Percentiles rank a stretch among this genome's conserved stretches.
Evolutionary conservation across 1,140 invertebrate species (phyloP).

Genomic region (Oncopeltus fasciatus): DNA sequence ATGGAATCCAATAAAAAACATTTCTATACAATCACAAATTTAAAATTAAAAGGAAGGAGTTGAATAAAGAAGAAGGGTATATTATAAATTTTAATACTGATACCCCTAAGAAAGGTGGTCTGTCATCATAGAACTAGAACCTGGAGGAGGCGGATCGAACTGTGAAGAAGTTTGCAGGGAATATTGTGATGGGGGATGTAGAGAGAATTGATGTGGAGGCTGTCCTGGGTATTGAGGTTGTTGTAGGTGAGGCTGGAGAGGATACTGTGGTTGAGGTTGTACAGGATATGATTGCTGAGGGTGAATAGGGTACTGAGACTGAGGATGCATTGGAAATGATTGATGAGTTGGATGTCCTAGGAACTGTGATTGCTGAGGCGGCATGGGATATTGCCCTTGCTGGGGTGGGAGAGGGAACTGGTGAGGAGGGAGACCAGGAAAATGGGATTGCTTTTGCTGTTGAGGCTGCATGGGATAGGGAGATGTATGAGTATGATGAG

Average conservation of each 20-base stretch:
- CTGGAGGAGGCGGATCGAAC: not conserved
- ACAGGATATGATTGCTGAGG: not conserved
- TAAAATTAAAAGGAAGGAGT: not conserved
- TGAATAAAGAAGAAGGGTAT: not conserved
- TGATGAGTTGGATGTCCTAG: not conserved
- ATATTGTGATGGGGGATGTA: not conserved
- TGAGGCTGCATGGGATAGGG: not conserved
- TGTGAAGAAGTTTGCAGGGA: not conserved
- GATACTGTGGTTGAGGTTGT: not conserved
- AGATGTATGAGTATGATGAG: not conserved
- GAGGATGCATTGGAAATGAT: not conserved
- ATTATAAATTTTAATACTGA: not conserved
- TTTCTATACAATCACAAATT: not conserved
- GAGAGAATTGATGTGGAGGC: not conserved
- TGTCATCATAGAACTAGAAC: not conserved
- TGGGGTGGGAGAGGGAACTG: not conserved
- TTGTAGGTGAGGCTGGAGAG: not conserved
- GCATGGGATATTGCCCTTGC: not conserved
- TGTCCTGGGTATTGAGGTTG: not conserved
- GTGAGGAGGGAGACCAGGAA: not conserved
- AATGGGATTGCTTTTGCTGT: not conserved
- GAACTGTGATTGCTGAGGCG: not conserved
- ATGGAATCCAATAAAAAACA: constrained; percentile 4
- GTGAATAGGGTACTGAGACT: not conserved
- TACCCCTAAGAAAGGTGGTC: not conserved